Percentiles rank a stretch among this genome's conserved stretches.
phyloP scores from a whole-genome alignment of 2,888 invertebrate genomes.

The Chamaedrilus cognettii region DNA sequence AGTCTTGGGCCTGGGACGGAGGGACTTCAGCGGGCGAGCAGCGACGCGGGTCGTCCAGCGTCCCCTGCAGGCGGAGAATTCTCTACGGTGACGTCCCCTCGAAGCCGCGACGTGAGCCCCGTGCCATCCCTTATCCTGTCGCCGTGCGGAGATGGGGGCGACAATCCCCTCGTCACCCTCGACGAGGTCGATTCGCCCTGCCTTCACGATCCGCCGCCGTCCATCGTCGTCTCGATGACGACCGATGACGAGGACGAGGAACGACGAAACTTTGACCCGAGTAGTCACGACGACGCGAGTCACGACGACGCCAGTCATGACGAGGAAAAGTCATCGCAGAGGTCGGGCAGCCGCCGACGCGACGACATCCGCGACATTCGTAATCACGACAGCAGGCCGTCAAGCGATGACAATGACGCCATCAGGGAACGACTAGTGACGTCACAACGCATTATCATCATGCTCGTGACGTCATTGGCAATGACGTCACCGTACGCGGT shows the following conservation, averaged over 20 bases:
- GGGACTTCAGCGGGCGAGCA: background rate
- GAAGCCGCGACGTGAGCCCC: background rate
- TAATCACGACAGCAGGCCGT: background rate
- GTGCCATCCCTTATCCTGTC: background rate
- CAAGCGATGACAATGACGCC: background rate
- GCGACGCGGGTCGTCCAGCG: background rate
- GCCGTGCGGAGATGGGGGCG: background rate
- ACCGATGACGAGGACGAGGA: conserved; percentile 10
- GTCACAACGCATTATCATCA: background rate
- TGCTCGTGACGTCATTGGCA: conserved; percentile 16
- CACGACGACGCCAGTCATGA: too few relatives aligned
- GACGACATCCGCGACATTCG: background rate
- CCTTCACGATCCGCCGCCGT: conserved; percentile 2
- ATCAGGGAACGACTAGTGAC: background rate
- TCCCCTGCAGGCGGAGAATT: too few relatives aligned
- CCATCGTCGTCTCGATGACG: conserved; percentile 14
- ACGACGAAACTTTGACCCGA: background rate
- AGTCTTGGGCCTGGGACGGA: background rate
- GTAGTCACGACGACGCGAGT: background rate
- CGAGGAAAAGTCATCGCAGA: background rate
- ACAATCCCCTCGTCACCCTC: background rate
- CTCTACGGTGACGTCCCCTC: background rate
- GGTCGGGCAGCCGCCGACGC: background rate
- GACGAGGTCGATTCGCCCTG: background rate
- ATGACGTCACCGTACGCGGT: conserved; percentile 24